These are phyloP conservation scores for Helobdella robusta DNA, from an alignment of 2,888 invertebrate species.

Conservation along the genomic window DNA sequence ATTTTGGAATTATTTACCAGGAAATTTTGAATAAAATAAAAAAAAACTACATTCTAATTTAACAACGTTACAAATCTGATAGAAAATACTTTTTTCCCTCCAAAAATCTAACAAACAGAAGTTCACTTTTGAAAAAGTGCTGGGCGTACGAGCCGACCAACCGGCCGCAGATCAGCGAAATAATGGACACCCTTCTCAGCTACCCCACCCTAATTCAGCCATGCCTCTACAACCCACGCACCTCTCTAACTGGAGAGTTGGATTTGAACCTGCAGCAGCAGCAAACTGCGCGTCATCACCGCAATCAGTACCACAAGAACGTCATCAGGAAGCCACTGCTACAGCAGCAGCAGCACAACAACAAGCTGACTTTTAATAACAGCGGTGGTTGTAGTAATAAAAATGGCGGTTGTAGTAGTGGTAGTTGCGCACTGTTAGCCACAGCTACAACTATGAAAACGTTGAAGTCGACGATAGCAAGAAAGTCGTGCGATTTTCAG, in stretches of 20 bases:
- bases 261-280: slow-evolving; percentile 17
- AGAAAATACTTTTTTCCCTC: too few species aligned
- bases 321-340: slow-evolving; percentile 9
- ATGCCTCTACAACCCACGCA: slow-evolving; percentile 66
- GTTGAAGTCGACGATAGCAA: too few species aligned
- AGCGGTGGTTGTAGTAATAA: neutral
- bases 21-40: neutral
- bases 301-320: slow-evolving; percentile 30
- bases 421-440: too few species aligned
- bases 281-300: slow-evolving; percentile 24
- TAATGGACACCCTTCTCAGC: slow-evolving; percentile 70
- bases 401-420: neutral
- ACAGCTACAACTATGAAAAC: neutral
- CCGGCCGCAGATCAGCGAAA: slow-evolving; percentile 67
- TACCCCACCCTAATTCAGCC: slow-evolving; percentile 68
- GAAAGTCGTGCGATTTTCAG: too few species aligned
- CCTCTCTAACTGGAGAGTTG: slow-evolving; percentile 62
- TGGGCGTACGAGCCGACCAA: slow-evolving; percentile 64
- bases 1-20: neutral
- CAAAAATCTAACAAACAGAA: too few species aligned
- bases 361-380: slow-evolving; percentile 9
- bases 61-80: too few species aligned
- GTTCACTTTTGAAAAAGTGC: slow-evolving; percentile 60
- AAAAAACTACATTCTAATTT: neutral
- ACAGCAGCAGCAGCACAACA: too few species aligned